Percentiles rank a stretch among this genome's conserved stretches.
These are phyloP conservation scores for Cephalotes varians DNA, from an alignment of 2,888 invertebrate species.

Conservation along the genomic window DNA sequence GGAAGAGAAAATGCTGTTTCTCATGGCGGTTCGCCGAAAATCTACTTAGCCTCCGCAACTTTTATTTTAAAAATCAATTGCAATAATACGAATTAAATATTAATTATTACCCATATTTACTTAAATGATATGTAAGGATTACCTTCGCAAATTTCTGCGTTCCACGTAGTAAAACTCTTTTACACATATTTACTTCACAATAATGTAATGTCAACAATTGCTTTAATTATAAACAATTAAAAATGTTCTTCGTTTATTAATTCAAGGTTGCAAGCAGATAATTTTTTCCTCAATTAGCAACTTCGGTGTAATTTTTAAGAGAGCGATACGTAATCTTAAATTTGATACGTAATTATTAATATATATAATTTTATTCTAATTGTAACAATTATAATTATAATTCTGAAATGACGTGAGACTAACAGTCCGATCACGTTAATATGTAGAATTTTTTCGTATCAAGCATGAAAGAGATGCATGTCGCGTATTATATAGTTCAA, in stretches of 20 bases:
- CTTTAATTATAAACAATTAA: background rate
- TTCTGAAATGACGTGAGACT: background rate
- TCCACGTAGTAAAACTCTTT: background rate
- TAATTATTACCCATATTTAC: background rate
- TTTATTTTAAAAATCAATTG: background rate
- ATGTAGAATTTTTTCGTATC: background rate
- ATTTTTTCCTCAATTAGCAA: background rate
- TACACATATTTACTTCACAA: background rate
- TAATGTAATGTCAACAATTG: background rate
- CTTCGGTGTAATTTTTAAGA: background rate
- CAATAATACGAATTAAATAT: background rate
- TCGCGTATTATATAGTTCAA: background rate
- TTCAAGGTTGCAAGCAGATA: background rate
- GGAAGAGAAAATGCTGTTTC: conserved; percentile 18
- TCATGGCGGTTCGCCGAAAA: conserved; percentile 15
- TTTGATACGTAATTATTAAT: background rate
- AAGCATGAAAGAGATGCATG: conserved; percentile 1
- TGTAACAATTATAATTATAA: background rate
- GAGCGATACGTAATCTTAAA: background rate
- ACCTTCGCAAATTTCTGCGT: background rate
- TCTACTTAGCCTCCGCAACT: conserved; percentile 19
- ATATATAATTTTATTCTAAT: background rate
- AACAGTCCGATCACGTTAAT: background rate
- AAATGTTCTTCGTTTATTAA: background rate
- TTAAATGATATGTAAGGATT: background rate